These are phyloP conservation scores for Lamellibrachia columna DNA, from an alignment of 2,888 invertebrate genomes.

Conservation along the genomic window DNA sequence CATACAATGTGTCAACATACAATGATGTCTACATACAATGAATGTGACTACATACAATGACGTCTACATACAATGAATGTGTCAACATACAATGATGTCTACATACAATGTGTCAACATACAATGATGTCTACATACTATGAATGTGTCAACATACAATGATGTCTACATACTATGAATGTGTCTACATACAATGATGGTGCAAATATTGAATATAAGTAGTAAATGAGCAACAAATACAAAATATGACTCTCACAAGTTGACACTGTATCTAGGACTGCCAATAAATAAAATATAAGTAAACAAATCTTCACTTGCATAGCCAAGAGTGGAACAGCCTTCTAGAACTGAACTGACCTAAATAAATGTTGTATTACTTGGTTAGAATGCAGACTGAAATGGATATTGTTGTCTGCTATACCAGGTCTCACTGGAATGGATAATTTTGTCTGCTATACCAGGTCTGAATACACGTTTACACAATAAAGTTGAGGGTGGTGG, in stretches of 20 bases:
- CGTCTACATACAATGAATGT: too few relatives aligned
- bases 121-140: too few relatives aligned
- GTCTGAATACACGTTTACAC: not conserved
- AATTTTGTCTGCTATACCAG: not conserved
- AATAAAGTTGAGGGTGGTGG: not conserved
- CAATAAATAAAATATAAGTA: not conserved
- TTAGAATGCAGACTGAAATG: not conserved
- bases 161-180: not conserved
- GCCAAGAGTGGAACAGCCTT: not conserved
- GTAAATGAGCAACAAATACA: not conserved
- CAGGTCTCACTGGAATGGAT: too few relatives aligned
- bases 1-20: not conserved
- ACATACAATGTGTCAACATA: too few relatives aligned
- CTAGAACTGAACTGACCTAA: not conserved
- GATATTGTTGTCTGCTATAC: not conserved
- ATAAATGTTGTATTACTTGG: not conserved
- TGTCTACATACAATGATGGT: not conserved
- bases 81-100: too few relatives aligned
- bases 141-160: too few relatives aligned
- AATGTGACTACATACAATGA: not conserved
- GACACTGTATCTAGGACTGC: not conserved
- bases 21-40: not conserved
- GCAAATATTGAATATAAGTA: not conserved
- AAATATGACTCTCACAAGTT: not conserved
- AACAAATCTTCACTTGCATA: not conserved